Conservation (phyloP, 1,140 invertebrate genomes). For the Atta cephalotes region DNA sequence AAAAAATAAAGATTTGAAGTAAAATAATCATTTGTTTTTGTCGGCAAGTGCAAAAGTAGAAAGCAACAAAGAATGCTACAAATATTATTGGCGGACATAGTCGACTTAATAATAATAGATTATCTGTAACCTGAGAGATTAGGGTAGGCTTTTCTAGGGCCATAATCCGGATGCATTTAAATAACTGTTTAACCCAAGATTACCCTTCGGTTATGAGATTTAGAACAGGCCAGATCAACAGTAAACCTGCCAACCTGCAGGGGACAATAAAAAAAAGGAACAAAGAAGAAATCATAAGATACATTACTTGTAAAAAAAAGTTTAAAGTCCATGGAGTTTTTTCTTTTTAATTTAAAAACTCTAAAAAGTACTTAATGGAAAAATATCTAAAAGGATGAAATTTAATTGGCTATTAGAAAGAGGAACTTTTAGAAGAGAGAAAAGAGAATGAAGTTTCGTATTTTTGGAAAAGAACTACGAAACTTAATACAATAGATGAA, state of each 20-base stretch:
- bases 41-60: neutral
- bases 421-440: neutral
- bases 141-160: slow-evolving; percentile 29
- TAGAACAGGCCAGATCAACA: neutral
- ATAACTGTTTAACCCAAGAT: slow-evolving; percentile 68
- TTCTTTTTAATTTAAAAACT: neutral
- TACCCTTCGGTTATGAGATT: slow-evolving; percentile 29
- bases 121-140: slow-evolving; percentile 72
- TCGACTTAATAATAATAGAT: slow-evolving; percentile 11
- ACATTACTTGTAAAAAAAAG: neutral
- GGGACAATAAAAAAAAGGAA: neutral
- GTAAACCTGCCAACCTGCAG: neutral
- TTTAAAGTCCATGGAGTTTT: neutral
- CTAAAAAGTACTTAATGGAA: neutral
- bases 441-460: slow-evolving; percentile 33
- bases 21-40: neutral
- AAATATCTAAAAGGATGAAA: neutral
- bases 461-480: slow-evolving; percentile 30
- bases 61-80: neutral
- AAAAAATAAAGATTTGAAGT: neutral
- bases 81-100: neutral
- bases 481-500: neutral
- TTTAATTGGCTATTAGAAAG: neutral
- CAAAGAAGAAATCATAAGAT: neutral
- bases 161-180: slow-evolving; percentile 75